Evolutionary conservation across 2,113 vertebrate species (phyloP), one percentile per base, ranked within the genome.

Genomic region (Grammomys dolichurus): DNA sequence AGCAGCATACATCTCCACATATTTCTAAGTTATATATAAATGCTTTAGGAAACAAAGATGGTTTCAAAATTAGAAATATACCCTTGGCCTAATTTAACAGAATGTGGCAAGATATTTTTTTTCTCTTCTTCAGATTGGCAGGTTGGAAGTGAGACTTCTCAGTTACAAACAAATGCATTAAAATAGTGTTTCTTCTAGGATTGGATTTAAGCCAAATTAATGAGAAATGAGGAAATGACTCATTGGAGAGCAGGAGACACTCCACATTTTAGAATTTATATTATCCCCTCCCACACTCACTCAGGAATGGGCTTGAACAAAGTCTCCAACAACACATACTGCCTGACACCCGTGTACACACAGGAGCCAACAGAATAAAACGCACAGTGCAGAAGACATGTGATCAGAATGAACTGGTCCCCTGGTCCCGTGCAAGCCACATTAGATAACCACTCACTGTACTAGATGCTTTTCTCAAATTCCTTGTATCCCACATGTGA

Each of bases 181-280:
- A 97, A 94, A 96, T 77, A 94, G 73, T 58, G 77, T 87, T 96
- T 48, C 17, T 75, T 89, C 86, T 87, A 87, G 69, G 93, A 51
- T 4, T 96, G 89, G 95, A 43, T 81, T 46, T 72, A 81, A 94
- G 82, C 46, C 94, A 96, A 96, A 94, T 95, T 94, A 96, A 96
- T 95, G 28, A 93, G 95, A 92, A 96, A 89, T 84, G 67, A 96
- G 87, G 87, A 97, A 97, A 91, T 97, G 94, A 97, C 84, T 96
- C 94, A 94, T 91, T 77, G 75, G 80, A 95, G 63, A 97, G 36
- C 48, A 82, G 89, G 90, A 91, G 81, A 90, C 77, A 95, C 24
- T 95, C 81, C 70, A 54, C 51, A 58, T 90, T 91, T 86, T 90
- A 94, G 65, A 96, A 92, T 73, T 90, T 70, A 75, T 78, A 72